Evolutionary conservation across 1,140 invertebrate species (phyloP).

Genomic region (Drosophila kurseongensis): DNA sequence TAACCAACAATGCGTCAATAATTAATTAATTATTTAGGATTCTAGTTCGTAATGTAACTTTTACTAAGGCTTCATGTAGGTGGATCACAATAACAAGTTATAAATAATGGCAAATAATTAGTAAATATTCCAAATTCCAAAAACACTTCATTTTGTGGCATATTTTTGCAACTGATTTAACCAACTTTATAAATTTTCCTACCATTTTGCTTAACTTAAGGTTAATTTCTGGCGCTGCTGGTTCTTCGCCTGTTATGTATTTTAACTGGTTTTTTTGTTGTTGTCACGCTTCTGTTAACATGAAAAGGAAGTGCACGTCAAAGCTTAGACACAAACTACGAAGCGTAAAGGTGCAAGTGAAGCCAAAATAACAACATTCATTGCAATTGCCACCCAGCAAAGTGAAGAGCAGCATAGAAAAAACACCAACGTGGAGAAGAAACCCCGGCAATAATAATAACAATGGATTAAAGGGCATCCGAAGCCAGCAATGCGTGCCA

Average conservation of each 20-base stretch:
- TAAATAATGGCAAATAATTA: no score
- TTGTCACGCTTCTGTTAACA: constrained; percentile 71
- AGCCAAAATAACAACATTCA: constrained; percentile 80
- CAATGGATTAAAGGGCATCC: constrained; percentile 60
- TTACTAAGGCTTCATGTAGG: no score
- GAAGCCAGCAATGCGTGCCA: constrained; percentile 78
- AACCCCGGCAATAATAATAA: constrained; percentile 33
- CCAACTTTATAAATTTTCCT: no score
- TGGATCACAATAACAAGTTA: no score
- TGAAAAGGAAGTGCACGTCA: constrained; percentile 84
- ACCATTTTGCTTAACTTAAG: constrained; percentile 3
- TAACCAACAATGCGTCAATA: no score
- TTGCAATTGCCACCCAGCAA: constrained; percentile 71
- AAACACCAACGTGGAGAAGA: constrained; percentile 4
- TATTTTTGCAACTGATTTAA: no score
- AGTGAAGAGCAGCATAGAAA: constrained; percentile 15
- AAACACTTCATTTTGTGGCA: no score
- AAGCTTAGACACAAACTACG: constrained; percentile 82
- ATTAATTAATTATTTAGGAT: no score
- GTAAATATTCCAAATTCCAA: no score
- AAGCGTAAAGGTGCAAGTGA: constrained; percentile 83
- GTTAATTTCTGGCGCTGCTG: constrained; percentile 4
- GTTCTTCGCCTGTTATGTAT: constrained; percentile 29
- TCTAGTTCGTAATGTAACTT: no score
- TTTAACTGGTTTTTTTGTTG: constrained; percentile 42